Percentiles rank a stretch among this genome's conserved stretches.
Evolutionary conservation across 2,113 vertebrate genomes (phyloP).

Genomic region (Daphoenositta chrysoptera): DNA sequence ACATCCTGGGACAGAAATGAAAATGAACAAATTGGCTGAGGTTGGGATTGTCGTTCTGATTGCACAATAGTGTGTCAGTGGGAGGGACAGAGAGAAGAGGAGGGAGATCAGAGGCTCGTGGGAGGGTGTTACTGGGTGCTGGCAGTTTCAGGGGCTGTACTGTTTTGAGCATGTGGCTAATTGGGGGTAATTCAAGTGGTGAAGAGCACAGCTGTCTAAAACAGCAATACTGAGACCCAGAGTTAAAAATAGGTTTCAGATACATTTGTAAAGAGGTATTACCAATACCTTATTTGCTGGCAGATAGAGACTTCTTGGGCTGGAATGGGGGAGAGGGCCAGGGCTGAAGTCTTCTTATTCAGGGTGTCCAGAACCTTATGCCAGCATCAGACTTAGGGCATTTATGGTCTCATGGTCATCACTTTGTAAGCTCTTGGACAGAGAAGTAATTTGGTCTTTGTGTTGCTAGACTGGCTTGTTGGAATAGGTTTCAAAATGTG

Average conservation of each 20-base stretch:
- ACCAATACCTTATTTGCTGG: background rate
- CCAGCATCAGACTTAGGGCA: rapidly evolving
- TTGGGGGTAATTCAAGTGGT: background rate
- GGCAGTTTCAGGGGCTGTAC: background rate
- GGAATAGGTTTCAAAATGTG: background rate
- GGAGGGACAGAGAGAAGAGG: background rate
- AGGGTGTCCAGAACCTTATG: background rate
- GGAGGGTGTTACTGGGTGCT: rapidly evolving
- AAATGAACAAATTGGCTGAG: background rate
- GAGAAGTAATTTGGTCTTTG: background rate
- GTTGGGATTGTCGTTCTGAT: background rate
- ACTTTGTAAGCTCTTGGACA: background rate
- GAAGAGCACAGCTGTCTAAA: background rate
- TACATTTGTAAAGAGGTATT: background rate
- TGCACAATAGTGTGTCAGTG: background rate
- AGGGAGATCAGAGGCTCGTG: background rate
- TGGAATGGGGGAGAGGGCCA: background rate
- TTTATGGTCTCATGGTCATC: background rate
- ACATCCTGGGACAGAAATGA: background rate
- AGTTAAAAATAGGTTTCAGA: background rate
- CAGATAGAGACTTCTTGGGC: background rate
- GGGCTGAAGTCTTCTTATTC: background rate
- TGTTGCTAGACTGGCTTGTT: background rate
- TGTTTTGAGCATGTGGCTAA: background rate
- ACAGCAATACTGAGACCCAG: background rate